Evolutionary conservation across 92 coral and sea anemone genomes (phyloP), one percentile per base, ranked within the genome.

Genomic region (Parazoanthus swiftii): DNA sequence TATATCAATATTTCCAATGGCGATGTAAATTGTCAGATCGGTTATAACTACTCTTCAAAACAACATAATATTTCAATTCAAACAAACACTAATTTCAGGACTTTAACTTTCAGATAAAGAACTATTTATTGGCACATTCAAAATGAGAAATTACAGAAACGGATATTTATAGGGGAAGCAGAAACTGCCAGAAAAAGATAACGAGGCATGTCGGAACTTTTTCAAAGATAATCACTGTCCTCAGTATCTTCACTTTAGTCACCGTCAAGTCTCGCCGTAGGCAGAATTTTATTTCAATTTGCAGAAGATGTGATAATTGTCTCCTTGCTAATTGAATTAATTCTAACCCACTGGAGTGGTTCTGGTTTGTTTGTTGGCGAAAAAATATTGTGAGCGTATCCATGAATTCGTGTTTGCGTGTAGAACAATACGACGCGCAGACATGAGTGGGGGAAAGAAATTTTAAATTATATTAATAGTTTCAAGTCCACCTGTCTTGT

Each of bases 321-420:
- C 33, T 36, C 16, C 29, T 48, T 9, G 29, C 76, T 83, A 83
- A 83, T 70, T 83, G 66, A 83, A 83, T 83, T 83, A 83, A 26
- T 23, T 66, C 11, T 1, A n/a, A 11, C 25, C 46, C 56, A 65
- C 63, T 39, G 36, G n/a, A 67, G 77, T 23, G 42, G 48, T 20
- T n/a, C 14, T 67, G 74, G 23, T 29, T 68, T 82, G 46, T 63
- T 82, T 42, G 76, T 11, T 67, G 76, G 86, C 9, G 26, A 29
- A 38, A 38, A 43, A 7, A 25, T 29, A 67, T 43, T 13, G 16
- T 54, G 59, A 54, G 11, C 59, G 11, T 15, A 33, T 16, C 35
- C 63, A 70, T 0, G 26, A 54, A 5, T 68, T 63, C n/a, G 39
- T 70, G 76, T 42, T 67, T 25, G 39, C n/a, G 18, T 65, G 26